phyloP scores from a whole-genome alignment of 2,888 invertebrate genomes.

The Aporophyla lueneburgensis region DNA sequence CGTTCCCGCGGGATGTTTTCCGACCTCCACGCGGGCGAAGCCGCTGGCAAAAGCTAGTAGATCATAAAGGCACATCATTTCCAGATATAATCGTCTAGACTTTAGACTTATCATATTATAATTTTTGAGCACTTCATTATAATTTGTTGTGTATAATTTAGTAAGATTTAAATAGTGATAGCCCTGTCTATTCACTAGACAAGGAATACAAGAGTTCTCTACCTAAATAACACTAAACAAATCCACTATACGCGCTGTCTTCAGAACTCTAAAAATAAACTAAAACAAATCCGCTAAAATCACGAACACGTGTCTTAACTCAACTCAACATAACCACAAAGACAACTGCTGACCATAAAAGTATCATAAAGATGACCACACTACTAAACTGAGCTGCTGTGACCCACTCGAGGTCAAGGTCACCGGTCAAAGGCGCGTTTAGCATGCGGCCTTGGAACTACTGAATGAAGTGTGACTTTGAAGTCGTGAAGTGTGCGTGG shows the following conservation, averaged over 20 bases:
- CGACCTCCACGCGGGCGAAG: too few species aligned
- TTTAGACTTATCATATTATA: too few species aligned
- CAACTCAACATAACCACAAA: slow-evolving; percentile 1
- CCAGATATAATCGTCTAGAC: too few species aligned
- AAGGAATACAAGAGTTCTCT: not conserved
- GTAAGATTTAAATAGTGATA: not conserved
- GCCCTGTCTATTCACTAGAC: not conserved
- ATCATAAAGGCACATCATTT: too few species aligned
- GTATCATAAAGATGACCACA: slow-evolving; percentile 6
- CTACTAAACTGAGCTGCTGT: slow-evolving; percentile 4
- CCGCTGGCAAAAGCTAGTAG: too few species aligned
- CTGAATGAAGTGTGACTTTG: slow-evolving; percentile 38
- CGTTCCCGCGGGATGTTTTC: too few species aligned
- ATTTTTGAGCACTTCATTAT: too few species aligned
- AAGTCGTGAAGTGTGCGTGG: slow-evolving; percentile 27
- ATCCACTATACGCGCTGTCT: not conserved
- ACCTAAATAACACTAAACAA: too few species aligned
- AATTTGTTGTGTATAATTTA: not conserved
- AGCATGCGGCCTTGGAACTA: slow-evolving; percentile 38
- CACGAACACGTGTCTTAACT: not conserved
- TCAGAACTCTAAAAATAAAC: not conserved
- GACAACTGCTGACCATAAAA: slow-evolving; percentile 33
- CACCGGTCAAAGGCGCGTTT: slow-evolving; percentile 20
- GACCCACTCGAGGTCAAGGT: slow-evolving; percentile 39
- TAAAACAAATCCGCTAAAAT: not conserved